Base-by-base conservation (phyloP, 2,113 vertebrate genomes). In the Gasterosteus aculeatus region DNA sequence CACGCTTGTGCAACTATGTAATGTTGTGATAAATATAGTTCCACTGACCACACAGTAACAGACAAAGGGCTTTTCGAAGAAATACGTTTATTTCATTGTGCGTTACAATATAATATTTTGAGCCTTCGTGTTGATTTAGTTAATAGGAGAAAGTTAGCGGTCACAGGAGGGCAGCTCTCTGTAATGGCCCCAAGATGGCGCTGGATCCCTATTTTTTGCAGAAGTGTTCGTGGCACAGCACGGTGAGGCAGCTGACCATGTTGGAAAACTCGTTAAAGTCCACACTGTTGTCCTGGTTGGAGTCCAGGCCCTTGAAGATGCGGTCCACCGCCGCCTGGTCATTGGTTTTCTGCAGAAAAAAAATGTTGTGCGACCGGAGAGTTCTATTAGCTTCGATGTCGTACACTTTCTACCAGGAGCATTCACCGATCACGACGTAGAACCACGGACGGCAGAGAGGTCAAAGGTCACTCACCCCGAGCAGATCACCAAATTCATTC, bases 391-490 rank as follows among this genome's bases (percentile, higher is more conserved):
- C 29, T 61, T 19, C 26, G 31, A 47, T 14, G 7, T 47, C 49
- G 0, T 0, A 44, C 12, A 49, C 18, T 12, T 46, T 47, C 10
- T 33, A 33, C 7, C 22, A 51, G 42, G 9, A 33, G 12, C 26
- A 33, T 73, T 63, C 26, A 47, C 31, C 42, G 22, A 31, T 56
- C 4, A 15, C 18, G 53, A 39, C 65, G 15, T 16, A 59, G 7
- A 33, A 42, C 46, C 39, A 39, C 26, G 15, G 10, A 54, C 35
- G 33, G 31, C 56, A 11, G 0, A 71, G 53, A 74, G 33, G 39
- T 63, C 56, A 69, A 26, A 66, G 41, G 53, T 75, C 61, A 85
- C 95, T 92, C 65, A 97, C 96, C 62, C 92, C 80, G 47, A 96
- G 19, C 3, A 95, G 59, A 0, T 89, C 88, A 2, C 92, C 89